Evolutionary conservation across 2,113 vertebrate species (phyloP).

Genomic region (Cryptotis parvus): DNA sequence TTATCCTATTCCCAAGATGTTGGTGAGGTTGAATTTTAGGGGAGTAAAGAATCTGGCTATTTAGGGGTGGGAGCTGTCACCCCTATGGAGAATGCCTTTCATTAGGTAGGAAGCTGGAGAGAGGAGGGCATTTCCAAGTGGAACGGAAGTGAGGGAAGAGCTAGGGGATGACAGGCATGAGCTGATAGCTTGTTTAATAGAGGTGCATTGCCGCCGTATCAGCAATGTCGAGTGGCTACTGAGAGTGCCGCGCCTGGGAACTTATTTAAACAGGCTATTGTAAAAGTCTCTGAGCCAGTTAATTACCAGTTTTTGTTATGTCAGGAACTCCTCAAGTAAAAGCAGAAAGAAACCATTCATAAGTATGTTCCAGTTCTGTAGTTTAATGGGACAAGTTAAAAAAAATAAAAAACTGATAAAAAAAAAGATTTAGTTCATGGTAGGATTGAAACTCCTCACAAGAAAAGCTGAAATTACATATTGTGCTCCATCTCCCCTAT

Average conservation of each 20-base stretch:
- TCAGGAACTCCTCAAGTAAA: conserved; percentile 89
- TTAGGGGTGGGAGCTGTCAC: background rate
- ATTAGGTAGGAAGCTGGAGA: background rate
- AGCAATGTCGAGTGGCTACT: conserved; percentile 77
- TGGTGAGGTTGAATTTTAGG: background rate
- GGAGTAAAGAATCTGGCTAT: background rate
- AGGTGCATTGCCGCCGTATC: conserved; percentile 76
- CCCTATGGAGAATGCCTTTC: background rate
- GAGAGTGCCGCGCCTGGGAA: conserved; percentile 73
- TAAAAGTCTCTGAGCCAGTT: conserved; percentile 87
- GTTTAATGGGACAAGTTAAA: conserved; percentile 88
- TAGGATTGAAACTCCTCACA: conserved; percentile 83
- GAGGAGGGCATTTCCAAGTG: conserved; percentile 50
- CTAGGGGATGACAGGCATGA: background rate
- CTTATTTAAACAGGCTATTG: conserved; percentile 88
- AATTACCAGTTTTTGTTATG: conserved; percentile 91
- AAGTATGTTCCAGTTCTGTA: conserved; percentile 89
- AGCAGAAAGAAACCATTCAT: conserved; percentile 90
- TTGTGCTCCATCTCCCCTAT: conserved; percentile 80
- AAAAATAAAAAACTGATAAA: conserved; percentile 87
- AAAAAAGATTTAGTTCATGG: conserved; percentile 86
- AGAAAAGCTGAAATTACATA: conserved; percentile 87
- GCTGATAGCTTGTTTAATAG: conserved; percentile 79
- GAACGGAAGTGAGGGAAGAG: conserved; percentile 14
- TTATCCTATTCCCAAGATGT: background rate